Evolutionary conservation across 2,888 invertebrate genomes (phyloP), one percentile per base, ranked within the genome.

Genomic region (Lysandra coridon): DNA sequence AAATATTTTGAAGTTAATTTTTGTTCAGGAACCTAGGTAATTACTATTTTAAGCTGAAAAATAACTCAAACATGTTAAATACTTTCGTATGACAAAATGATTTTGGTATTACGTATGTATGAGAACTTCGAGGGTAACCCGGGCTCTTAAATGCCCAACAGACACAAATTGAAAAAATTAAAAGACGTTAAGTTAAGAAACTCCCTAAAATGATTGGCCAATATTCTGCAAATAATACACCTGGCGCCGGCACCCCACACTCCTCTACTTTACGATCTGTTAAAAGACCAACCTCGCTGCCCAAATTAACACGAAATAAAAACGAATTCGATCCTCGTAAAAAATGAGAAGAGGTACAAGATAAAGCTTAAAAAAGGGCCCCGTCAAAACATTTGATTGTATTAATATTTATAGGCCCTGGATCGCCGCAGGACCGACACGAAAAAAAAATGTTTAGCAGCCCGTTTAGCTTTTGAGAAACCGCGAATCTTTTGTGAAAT

Each of bases 321-420:
- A 94, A 91, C 90, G 89, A 88, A 91, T 92, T 91, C 93, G 91
- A 91, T 88, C 83, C 88, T 86, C 85, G 91, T 89, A 93, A 93
- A 92, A 91, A 93, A 92, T 89, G 91, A 92, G 91, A 92, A 88
- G 92, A 92, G 93, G 90, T 88, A 91, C 80, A 90, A 93, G 93
- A 93, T 92, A 92, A 94, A 92, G 91, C 88, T 93, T 94, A 92
- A 94, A 94, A 92, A 94, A 93, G 91, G 92, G 88, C 87, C 91
- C 94, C 92, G 95, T 95, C 94, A 94, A 94, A 94, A 95, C 94
- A 95, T 94, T 95, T 94, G 95, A 94, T 94, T 94, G 94, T 94
- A 93, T 94, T 94, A 94, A 94, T 94, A 94, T 94, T 94, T 94
- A 94, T 94, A 92, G 94, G 89, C 87, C 84, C 87, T 86, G 89